Percentiles rank a stretch among this genome's conserved stretches.
These are phyloP conservation scores for Macrocentrus cingulum DNA, from an alignment of 1,140 invertebrate species.

Conservation along the genomic window DNA sequence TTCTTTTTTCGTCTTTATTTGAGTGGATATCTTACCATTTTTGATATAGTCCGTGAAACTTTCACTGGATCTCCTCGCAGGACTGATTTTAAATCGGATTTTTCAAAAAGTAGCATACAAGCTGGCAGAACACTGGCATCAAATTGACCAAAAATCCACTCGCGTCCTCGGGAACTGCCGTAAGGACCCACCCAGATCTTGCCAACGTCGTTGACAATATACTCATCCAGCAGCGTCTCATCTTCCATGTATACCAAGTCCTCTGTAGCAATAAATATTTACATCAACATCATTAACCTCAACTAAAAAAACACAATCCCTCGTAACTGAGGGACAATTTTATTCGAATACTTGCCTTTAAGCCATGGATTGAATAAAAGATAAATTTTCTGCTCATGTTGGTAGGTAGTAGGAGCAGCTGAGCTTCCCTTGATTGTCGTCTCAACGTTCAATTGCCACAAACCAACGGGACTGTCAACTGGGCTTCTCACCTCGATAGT, in stretches of 20 bases:
- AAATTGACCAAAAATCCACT: conserved; percentile 69
- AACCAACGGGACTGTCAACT: conserved; percentile 49
- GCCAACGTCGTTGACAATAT: conserved; percentile 67
- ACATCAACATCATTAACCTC: too few relatives aligned
- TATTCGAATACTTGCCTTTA: conserved; percentile 60
- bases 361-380: conserved; percentile 85
- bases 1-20: too few relatives aligned
- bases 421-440: conserved; percentile 40
- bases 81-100: conserved; percentile 48
- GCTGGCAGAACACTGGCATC: conserved; percentile 63
- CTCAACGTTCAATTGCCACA: conserved; percentile 52
- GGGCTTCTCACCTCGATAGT: conserved; percentile 50
- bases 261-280: conserved; percentile 47
- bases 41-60: conserved; percentile 70
- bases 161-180: conserved; percentile 58
- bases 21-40: conserved; percentile 62
- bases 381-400: conserved; percentile 61
- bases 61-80: conserved; percentile 71
- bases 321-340: neutral
- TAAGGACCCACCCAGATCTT: conserved; percentile 67
- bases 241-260: conserved; percentile 64
- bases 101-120: conserved; percentile 58
- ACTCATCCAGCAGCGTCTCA: conserved; percentile 61
- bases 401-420: conserved; percentile 36
- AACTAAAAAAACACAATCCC: too few relatives aligned